phyloP scores from a whole-genome alignment of 2,113 vertebrate species.

The Triplophysa siluroides region DNA sequence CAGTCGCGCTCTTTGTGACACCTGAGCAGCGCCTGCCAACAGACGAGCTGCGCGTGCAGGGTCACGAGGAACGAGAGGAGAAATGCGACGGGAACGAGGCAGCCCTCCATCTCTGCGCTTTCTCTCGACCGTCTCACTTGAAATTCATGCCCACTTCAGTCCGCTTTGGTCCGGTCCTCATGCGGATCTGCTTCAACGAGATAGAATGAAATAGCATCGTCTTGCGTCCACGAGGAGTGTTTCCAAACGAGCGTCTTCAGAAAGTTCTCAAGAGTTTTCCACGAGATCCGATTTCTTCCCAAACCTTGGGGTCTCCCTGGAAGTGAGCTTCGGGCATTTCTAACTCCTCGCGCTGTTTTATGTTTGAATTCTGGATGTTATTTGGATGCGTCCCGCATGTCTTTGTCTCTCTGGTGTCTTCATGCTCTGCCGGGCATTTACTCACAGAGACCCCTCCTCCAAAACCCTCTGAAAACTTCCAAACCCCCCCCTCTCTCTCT shows the following conservation, averaged over 20 bases:
- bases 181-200: background rate
- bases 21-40: slow-evolving; percentile 75
- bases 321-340: slow-evolving; percentile 1
- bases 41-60: slow-evolving; percentile 68
- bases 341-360: slow-evolving; percentile 34
- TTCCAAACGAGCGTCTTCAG: background rate
- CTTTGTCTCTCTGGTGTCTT: slow-evolving; percentile 74
- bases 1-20: slow-evolving; percentile 78
- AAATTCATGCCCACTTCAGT: background rate
- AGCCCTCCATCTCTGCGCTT: slow-evolving; percentile 69
- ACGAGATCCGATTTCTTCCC: background rate
- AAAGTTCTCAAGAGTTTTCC: background rate
- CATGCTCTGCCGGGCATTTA: slow-evolving; percentile 72
- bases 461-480: slow-evolving; percentile 19
- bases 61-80: slow-evolving; percentile 67
- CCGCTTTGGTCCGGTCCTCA: background rate
- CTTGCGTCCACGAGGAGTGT: too few species aligned
- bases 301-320: background rate
- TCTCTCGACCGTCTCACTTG: background rate
- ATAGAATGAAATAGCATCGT: too few species aligned
- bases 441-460: slow-evolving; percentile 67
- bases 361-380: background rate
- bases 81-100: slow-evolving; percentile 63
- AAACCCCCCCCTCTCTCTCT: too few species aligned
- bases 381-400: slow-evolving; percentile 46